phyloP scores from a whole-genome alignment of 2,113 vertebrate species.

The Spea multiplicata region DNA sequence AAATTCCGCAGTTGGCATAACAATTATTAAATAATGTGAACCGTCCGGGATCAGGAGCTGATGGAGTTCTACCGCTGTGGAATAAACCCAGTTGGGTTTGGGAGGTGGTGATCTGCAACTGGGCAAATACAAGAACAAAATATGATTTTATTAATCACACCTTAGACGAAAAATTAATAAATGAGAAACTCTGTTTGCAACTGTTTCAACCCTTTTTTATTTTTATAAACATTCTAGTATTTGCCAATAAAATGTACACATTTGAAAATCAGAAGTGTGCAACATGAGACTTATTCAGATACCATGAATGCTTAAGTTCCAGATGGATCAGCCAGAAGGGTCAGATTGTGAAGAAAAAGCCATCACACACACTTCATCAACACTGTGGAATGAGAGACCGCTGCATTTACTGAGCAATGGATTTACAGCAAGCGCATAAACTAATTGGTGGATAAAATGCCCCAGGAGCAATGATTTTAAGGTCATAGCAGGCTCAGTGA shows the following conservation, averaged over 20 bases:
- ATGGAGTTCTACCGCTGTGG: no score
- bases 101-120: no score
- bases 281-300: constrained; percentile 62
- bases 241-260: neutral
- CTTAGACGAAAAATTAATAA: no score
- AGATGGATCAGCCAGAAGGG: constrained; percentile 73
- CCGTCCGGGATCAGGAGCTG: no score
- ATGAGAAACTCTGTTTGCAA: neutral
- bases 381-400: constrained; percentile 77
- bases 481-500: constrained; percentile 86
- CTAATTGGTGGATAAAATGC: constrained; percentile 82
- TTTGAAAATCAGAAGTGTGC: constrained; percentile 51
- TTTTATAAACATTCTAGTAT: neutral
- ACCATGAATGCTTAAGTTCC: constrained; percentile 70
- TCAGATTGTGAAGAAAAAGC: constrained; percentile 77
- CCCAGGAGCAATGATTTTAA: constrained; percentile 82
- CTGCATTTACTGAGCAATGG: constrained; percentile 71
- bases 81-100: no score
- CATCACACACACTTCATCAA: constrained; percentile 81
- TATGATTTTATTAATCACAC: no score
- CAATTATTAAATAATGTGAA: no score
- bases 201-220: no score
- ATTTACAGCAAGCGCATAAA: constrained; percentile 72
- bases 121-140: no score
- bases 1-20: no score